Evolutionary conservation across 2,888 invertebrate genomes (phyloP), one percentile per base, ranked within the genome.

Genomic region (Orthosia gothica): DNA sequence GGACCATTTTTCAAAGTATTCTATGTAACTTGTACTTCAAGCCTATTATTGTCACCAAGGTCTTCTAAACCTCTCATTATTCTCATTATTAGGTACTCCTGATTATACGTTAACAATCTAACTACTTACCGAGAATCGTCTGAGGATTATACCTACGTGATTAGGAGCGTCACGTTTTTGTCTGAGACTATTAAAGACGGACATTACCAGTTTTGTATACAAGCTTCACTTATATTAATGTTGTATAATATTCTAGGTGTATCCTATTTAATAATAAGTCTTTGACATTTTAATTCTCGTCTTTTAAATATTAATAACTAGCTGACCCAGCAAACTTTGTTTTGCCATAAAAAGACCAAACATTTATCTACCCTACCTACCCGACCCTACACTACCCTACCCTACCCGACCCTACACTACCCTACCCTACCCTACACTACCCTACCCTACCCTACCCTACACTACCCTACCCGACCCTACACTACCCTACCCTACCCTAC

Each of bases 41-140:
- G 54, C 9, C 26, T 66, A 20, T 57, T 23, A 79, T 81, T 66
- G 40, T 59, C 40, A 59, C 13, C 71, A 81, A 76, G 67, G 71
- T 50, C 59, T 40, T 12, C 32, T 58, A 32, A 55, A 72, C 32
- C 23, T 32, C 40, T 49, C 32, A 59, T 68, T 71, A 67, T 40
- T 9, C 40, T 7, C 32, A 32, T 32, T 32, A 32, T 7, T 40
- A 40, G 9, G 40, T 13, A 59, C 20, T 50, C 32, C 16, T 80
- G 20, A 76, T 64, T 70, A 49, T 40, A 71, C n/a, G 45, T 54
- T 67, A 18, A 52, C 12, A 50, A 63, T 54, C 23, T 52, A 61
- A 68, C 50, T 65, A 61, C 7, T 15, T 69, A 65, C 54, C 32
- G 16, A 74, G 64, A 57, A 66, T 12, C 23, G 20, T 57, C 32